Evolutionary conservation across 2,113 vertebrate genomes (phyloP).

Genomic region (Atlantisia rogersi): DNA sequence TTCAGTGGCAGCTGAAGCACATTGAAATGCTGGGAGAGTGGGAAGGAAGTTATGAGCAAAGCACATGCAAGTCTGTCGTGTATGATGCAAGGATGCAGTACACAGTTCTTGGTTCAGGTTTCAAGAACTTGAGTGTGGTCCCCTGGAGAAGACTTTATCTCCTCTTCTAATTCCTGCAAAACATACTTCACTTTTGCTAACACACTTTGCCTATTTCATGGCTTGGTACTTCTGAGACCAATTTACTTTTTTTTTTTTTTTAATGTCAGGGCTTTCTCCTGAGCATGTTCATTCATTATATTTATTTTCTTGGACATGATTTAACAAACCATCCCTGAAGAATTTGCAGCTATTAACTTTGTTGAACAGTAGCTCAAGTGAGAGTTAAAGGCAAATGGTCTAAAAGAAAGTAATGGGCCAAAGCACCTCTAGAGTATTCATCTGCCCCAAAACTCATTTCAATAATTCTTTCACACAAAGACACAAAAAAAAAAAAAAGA

Average conservation of each 20-base stretch:
- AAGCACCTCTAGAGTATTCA: slow-evolving; percentile 20
- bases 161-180: slow-evolving; percentile 60
- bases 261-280: slow-evolving; percentile 76
- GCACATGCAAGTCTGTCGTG: slow-evolving; percentile 45
- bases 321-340: slow-evolving; percentile 75
- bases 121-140: slow-evolving; percentile 55
- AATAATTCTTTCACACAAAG: slow-evolving; percentile 31
- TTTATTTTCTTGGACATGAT: slow-evolving; percentile 81
- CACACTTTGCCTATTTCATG: slow-evolving; percentile 48
- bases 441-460: slow-evolving; percentile 61
- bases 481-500: background rate
- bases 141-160: slow-evolving; percentile 55
- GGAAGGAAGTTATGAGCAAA: slow-evolving; percentile 70
- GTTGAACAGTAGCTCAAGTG: slow-evolving; percentile 49
- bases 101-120: slow-evolving; percentile 58
- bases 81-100: slow-evolving; percentile 64
- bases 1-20: slow-evolving; percentile 55
- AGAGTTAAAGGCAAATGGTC: slow-evolving; percentile 74
- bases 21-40: slow-evolving; percentile 62
- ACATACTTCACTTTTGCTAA: slow-evolving; percentile 59
- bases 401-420: slow-evolving; percentile 60
- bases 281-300: slow-evolving; percentile 78
- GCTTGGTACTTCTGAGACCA: slow-evolving; percentile 64
- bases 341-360: slow-evolving; percentile 74
- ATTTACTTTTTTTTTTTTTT: slow-evolving; percentile 65